Evolutionary conservation across 2,113 vertebrate genomes (phyloP).

Genomic region (Chloropsis cyanopogon): DNA sequence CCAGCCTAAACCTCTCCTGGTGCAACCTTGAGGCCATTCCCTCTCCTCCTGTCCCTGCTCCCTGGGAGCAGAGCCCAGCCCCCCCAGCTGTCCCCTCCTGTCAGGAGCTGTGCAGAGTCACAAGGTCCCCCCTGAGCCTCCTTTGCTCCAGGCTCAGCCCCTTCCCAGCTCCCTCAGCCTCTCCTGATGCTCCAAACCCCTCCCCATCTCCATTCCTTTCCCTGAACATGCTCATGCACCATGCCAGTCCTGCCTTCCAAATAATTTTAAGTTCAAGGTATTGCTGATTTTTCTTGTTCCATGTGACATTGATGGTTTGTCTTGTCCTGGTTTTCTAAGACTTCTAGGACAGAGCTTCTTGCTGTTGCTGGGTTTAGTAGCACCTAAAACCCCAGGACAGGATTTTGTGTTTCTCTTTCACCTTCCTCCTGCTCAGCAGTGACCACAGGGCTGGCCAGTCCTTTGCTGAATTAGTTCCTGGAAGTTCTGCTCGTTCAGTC

Average conservation of each 20-base stretch:
- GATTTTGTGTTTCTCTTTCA: neutral
- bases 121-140: neutral
- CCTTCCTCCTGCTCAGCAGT: neutral
- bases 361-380: neutral
- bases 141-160: neutral
- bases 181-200: neutral
- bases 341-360: neutral
- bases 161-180: neutral
- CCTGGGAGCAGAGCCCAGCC: neutral
- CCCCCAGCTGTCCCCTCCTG: neutral
- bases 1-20: fast-evolving
- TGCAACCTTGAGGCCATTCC: fast-evolving
- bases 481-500: neutral
- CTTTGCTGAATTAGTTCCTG: neutral
- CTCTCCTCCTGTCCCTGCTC: fast-evolving
- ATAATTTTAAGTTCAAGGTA: neutral
- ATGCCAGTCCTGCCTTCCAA: neutral
- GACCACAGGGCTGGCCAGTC: neutral
- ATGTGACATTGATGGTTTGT: neutral
- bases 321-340: neutral
- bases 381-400: neutral
- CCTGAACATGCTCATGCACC: neutral
- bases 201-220: neutral
- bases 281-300: neutral
- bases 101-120: neutral